A percentile compares a stretch with the other conserved stretches of the same genome.
Conservation (phyloP, 2,797 vertebrate species). For the Silurus aristotelis region DNA sequence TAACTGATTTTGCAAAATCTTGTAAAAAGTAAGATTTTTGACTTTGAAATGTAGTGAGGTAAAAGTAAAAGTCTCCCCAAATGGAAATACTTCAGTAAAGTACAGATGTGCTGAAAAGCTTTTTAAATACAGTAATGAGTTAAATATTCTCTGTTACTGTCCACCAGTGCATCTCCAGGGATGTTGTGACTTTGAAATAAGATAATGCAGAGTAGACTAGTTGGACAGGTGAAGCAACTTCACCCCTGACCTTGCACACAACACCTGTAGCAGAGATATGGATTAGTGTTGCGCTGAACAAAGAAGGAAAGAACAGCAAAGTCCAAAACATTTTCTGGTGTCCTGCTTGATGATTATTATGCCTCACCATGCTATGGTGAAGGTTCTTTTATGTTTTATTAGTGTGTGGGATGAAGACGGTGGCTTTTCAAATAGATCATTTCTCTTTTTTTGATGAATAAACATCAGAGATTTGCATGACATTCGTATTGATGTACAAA, state of each 20-base stretch:
- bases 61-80: no score
- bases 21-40: no score
- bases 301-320: neutral
- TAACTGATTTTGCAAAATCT: no score
- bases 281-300: neutral
- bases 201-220: neutral
- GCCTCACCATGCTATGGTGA: neutral
- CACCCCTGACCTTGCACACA: neutral
- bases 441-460: neutral
- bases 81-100: no score
- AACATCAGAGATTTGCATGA: conserved; percentile 29
- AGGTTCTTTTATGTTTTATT: conserved; percentile 10
- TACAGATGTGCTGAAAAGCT: no score
- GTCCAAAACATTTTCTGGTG: conserved; percentile 3
- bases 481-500: conserved; percentile 41
- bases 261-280: neutral
- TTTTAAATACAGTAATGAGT: no score
- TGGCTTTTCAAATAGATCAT: neutral
- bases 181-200: neutral
- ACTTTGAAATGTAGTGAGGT: no score
- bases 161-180: neutral
- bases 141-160: no score
- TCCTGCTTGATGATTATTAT: neutral
- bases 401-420: neutral
- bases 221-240: neutral